These are phyloP conservation scores for Imbricaverruca yamaguchii DNA, from an alignment of 2,888 invertebrate species.

Conservation along the genomic window DNA sequence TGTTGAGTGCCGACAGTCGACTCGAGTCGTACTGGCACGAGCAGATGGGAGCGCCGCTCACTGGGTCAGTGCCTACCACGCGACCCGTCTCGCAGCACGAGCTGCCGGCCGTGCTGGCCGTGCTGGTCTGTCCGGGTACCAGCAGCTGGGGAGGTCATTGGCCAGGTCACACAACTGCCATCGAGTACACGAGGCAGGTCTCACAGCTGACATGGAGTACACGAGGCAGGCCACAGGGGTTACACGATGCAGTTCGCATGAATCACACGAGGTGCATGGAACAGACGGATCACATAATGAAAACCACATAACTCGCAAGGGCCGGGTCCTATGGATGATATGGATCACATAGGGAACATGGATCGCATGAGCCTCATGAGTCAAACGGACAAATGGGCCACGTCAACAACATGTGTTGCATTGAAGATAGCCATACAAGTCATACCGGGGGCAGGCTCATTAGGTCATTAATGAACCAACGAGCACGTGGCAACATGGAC, in stretches of 20 bases:
- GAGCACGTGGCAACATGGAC: too few relatives aligned
- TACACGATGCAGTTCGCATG: not conserved
- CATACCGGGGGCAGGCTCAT: too few relatives aligned
- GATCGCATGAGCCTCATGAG: too few relatives aligned
- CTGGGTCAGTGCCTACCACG: slow-evolving; percentile 85
- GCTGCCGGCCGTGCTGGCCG: slow-evolving; percentile 22
- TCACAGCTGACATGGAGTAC: not conserved
- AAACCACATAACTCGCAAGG: too few relatives aligned
- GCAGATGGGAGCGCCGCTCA: slow-evolving; percentile 86
- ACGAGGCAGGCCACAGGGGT: not conserved
- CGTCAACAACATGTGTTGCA: too few relatives aligned
- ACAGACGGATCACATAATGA: not conserved
- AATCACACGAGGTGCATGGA: not conserved
- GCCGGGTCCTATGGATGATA: too few relatives aligned
- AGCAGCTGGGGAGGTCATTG: not conserved
- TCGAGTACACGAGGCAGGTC: not conserved
- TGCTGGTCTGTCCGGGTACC: slow-evolving; percentile 6
- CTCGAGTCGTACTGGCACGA: slow-evolving; percentile 76
- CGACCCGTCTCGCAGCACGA: slow-evolving; percentile 84
- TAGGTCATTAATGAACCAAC: too few relatives aligned
- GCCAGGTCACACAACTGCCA: not conserved
- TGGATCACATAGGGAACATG: too few relatives aligned
- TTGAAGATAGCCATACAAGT: too few relatives aligned
- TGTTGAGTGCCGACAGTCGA: slow-evolving; percentile 54
- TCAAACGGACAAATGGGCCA: too few relatives aligned